Percentiles rank a stretch among this genome's conserved stretches.
phyloP scores from a whole-genome alignment of 2,888 invertebrate species.

The Athalia cordata region DNA sequence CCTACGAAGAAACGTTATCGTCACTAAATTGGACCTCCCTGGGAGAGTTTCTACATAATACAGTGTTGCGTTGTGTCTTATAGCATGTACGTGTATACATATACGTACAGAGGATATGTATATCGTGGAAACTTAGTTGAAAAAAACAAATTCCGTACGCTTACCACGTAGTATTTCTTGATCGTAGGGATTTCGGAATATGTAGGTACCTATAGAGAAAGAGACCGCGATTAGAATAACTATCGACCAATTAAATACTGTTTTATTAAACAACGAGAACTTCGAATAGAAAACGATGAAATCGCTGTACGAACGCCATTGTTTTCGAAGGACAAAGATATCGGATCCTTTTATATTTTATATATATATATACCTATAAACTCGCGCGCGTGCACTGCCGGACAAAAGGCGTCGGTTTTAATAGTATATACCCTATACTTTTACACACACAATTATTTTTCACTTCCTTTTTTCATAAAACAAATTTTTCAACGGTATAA shows the following conservation, averaged over 20 bases:
- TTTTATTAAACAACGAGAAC: background rate
- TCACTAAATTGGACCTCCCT: constrained; percentile 40
- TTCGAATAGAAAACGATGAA: background rate
- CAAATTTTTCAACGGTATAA: too few relatives aligned
- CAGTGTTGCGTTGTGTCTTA: background rate
- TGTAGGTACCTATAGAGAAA: background rate
- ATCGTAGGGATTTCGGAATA: constrained; percentile 35
- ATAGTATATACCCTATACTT: too few relatives aligned
- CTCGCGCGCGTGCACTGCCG: background rate
- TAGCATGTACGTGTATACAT: background rate
- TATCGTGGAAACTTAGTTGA: too few relatives aligned
- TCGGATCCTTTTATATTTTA: background rate
- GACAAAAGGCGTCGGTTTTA: too few relatives aligned
- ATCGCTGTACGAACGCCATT: background rate
- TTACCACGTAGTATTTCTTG: background rate
- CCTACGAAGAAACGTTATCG: constrained; percentile 5
- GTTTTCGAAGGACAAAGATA: background rate
- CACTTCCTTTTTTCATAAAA: too few relatives aligned
- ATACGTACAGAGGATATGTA: background rate
- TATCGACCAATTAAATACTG: constrained; percentile 35
- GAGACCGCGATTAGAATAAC: constrained; percentile 26
- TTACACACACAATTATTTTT: too few relatives aligned
- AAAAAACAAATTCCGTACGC: constrained; percentile 8
- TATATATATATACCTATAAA: background rate
- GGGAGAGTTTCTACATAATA: background rate